Evolutionary conservation across 2,888 invertebrate genomes (phyloP), one percentile per base, ranked within the genome.

Genomic region (Eupithecia abbreviata): DNA sequence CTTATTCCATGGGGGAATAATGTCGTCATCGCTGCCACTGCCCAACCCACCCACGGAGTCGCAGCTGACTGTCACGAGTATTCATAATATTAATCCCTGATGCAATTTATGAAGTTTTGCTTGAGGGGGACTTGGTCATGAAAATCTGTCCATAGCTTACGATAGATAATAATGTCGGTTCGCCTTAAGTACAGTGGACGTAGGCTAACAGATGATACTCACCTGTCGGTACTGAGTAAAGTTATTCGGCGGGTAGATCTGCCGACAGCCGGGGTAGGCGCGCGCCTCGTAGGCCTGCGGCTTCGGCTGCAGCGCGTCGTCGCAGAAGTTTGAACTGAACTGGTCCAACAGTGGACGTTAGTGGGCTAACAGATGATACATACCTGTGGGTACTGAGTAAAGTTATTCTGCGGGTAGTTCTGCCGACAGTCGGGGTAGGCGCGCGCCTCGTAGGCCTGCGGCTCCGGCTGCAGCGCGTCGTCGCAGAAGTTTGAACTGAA

Each of bases 211-310:
- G 72, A 77, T 51, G 0, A 55, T 9, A 72, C 68, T 7, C 13
- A 55, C n/a, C 58, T 76, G 74, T 3, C 72, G 67, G 70, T 65
- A 67, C 43, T 42, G 67, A 15, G 43, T 70, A 41, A 67, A 70
- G 47, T 70, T 72, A 3, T 18, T 45, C 45, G 47, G 69, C 2
- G 55, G 58, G 74, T 66, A 73, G 67, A 58, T 71, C 67, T 72
- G 79, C n/a, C 73, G 75, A 81, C 18, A 87, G 78, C 85, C 88
- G 2, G 90, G 90, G 78, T 91, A 91, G 9, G 87, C 68, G 4
- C 87, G 82, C n/a, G 90, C 89, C 75, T 90, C 91, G 85, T 90
- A 90, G 0, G 85, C 84, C 4, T 85, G 78, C 0, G 85, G 86
- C 62, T 85, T 82, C 3, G 73, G 43, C n/a, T 75, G 47, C 49